Conservation (phyloP, 2,888 invertebrate species). For the Drosophila niveifrons region DNA sequence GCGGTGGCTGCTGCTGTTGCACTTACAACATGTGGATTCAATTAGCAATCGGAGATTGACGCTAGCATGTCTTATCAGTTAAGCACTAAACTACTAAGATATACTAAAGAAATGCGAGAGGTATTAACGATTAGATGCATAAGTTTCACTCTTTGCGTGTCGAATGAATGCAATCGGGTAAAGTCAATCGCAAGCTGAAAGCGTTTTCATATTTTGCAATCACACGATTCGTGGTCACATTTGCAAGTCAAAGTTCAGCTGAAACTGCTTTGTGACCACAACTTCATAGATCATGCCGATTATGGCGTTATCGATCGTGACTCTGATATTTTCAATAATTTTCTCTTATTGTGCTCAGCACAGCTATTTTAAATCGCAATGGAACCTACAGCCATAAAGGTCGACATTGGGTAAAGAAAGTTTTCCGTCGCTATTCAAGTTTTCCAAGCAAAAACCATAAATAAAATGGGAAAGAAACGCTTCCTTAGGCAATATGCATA, state of each 20-base stretch:
- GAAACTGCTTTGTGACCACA: constrained; percentile 31
- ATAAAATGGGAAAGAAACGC: not conserved
- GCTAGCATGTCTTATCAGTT: constrained; percentile 58
- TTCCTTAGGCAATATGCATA: not conserved
- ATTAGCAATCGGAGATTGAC: constrained; percentile 53
- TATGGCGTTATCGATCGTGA: constrained; percentile 71
- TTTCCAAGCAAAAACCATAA: constrained; percentile 28
- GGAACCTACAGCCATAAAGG: constrained; percentile 33
- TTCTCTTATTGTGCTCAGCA: constrained; percentile 57
- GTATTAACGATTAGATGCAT: constrained; percentile 30
- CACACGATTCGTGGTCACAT: constrained; percentile 36
- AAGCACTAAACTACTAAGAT: constrained; percentile 22
- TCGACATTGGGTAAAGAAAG: constrained; percentile 66
- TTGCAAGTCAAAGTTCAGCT: constrained; percentile 67
- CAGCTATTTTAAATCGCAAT: constrained; percentile 39
- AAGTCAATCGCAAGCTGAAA: constrained; percentile 19
- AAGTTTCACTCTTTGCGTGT: constrained; percentile 11
- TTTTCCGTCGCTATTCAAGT: constrained; percentile 55
- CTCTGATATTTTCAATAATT: constrained; percentile 76
- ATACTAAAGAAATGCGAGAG: not conserved
- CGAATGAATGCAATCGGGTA: not conserved
- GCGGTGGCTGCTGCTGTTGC: constrained; percentile 34
- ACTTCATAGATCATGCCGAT: constrained; percentile 71
- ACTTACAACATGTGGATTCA: constrained; percentile 50
- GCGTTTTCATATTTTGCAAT: constrained; percentile 27